phyloP scores from a whole-genome alignment of 2,797 vertebrate genomes.

The Gorsachius magnificus region DNA sequence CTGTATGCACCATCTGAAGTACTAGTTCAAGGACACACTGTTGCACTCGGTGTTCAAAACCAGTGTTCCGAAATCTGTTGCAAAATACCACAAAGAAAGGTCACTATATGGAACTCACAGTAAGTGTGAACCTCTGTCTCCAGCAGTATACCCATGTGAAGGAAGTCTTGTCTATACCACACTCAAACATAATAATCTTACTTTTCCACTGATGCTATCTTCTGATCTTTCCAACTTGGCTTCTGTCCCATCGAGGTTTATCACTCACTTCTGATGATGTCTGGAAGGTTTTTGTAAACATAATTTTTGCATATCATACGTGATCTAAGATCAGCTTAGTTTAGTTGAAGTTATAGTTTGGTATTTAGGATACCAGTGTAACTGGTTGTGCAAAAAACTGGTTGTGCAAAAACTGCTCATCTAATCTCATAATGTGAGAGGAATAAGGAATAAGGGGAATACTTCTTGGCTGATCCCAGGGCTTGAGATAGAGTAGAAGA shows the following conservation, averaged over 20 bases:
- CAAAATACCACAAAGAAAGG: not conserved
- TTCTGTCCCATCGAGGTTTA: not conserved
- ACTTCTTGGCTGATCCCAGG: not conserved
- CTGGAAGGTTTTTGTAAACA: not conserved
- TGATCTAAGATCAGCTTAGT: not conserved
- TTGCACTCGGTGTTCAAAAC: not conserved
- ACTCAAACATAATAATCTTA: not conserved
- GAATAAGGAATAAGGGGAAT: not conserved
- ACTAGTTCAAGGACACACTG: not conserved
- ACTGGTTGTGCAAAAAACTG: conserved; percentile 23
- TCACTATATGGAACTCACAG: not conserved
- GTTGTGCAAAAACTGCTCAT: not conserved
- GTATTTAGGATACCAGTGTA: not conserved
- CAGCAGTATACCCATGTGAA: not conserved
- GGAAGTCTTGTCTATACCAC: not conserved
- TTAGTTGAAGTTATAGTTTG: not conserved
- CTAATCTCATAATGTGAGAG: not conserved
- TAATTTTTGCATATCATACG: not conserved
- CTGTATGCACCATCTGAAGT: not conserved
- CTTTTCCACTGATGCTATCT: not conserved
- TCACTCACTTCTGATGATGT: not conserved
- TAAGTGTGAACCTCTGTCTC: not conserved
- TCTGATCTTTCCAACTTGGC: conserved; percentile 10
- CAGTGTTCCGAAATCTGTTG: not conserved
- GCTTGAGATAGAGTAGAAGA: not conserved